phyloP scores from a whole-genome alignment of 2,888 invertebrate genomes.

The Portevinia maculata region DNA sequence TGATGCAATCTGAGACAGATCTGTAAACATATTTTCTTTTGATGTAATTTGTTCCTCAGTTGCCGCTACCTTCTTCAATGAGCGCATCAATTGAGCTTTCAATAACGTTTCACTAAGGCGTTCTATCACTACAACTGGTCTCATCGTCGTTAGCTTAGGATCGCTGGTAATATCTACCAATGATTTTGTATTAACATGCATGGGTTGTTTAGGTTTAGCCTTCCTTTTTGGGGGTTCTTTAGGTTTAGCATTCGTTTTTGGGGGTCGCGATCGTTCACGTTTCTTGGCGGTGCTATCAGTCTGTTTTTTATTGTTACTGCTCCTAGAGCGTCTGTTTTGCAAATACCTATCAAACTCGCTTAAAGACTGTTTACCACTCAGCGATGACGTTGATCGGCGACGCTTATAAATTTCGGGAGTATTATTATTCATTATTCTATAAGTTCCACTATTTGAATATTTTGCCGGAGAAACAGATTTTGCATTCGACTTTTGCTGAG shows the following conservation, averaged over 20 bases:
- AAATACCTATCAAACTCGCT: slow-evolving; percentile 62
- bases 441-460: too few relatives aligned
- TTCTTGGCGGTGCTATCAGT: not conserved
- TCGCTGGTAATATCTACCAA: slow-evolving; percentile 35
- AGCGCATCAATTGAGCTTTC: not conserved
- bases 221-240: not conserved
- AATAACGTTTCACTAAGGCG: slow-evolving; percentile 19
- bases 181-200: slow-evolving; percentile 4
- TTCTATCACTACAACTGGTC: slow-evolving; percentile 47
- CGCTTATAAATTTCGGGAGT: not conserved
- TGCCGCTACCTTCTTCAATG: not conserved
- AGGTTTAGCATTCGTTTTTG: not conserved
- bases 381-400: slow-evolving; percentile 17
- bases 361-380: not conserved
- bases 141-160: slow-evolving; percentile 30
- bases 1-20: not conserved
- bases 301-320: not conserved
- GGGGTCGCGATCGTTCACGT: not conserved
- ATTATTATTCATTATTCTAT: not conserved
- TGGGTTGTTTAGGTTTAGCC: not conserved
- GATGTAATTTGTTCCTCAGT: not conserved
- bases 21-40: not conserved
- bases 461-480: too few relatives aligned
- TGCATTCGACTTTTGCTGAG: too few relatives aligned
- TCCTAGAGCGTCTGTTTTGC: not conserved